Base-by-base conservation (phyloP, 2,888 invertebrate species). In the Cartodere bifasciata region DNA sequence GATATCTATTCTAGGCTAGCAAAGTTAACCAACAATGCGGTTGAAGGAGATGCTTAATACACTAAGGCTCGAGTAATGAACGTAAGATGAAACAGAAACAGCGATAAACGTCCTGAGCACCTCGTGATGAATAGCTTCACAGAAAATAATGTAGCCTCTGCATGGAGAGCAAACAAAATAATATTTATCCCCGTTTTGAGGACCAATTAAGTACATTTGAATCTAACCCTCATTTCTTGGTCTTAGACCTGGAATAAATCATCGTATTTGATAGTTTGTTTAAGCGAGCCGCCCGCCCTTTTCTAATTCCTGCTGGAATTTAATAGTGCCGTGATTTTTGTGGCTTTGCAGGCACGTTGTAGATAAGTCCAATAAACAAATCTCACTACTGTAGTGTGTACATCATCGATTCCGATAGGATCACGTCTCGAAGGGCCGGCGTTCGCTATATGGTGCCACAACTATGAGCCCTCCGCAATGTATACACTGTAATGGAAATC, bases 71-170 rank as follows among this genome's bases (percentile, higher is more conserved):
- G 49, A 50, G 51, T 55, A 55, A 55, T 55, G 53, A 54, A 55
- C 55, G 47, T 53, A 53, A 53, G 56, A 55, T 55, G 55, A 55
- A 56, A 56, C 56, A 55, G 56, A 56, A 56, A 53, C 55, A 55
- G 52, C 55, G 52, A 57, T 55, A 55, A 55, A 55, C 52, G 53
- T 53, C 53, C 52, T 51, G 50, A 54, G 53, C 53, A 53, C 55
- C 53, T 54, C 48, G 50, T 55, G 55, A 55, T 53, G 52, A 53
- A 55, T 55, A 48, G 53, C 50, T 54, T 52, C n/a, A n/a, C n/a
- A n/a, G 50, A 53, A 49, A 48, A 50, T 49, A 52, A 53, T 50
- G 49, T 50, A 49, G 45, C 46, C 32, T 28, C 7, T 9, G 10
- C n/a, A n/a, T n/a, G n/a, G n/a, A n/a, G n/a, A n/a, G n/a, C n/a